Evolutionary conservation across 2,113 vertebrate genomes (phyloP).

Genomic region (Carassius gibelio): DNA sequence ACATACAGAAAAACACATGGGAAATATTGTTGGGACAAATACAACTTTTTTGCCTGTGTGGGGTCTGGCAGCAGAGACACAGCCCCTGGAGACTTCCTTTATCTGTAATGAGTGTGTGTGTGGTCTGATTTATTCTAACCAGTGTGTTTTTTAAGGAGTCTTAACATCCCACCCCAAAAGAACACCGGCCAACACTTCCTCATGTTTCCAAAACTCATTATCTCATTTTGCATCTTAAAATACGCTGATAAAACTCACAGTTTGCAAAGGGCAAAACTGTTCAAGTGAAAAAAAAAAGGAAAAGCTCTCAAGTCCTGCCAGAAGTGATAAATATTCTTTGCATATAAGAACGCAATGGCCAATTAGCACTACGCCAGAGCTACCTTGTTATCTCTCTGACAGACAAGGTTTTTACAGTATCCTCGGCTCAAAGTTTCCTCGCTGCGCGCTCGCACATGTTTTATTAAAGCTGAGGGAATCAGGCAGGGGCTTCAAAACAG

Average conservation of each 20-base stretch:
- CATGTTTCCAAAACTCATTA: constrained; percentile 27
- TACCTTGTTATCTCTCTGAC: constrained; percentile 54
- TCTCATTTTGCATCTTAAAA: constrained; percentile 23
- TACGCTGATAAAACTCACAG: not conserved
- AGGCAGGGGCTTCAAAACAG: constrained; percentile 47
- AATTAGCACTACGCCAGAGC: constrained; percentile 54
- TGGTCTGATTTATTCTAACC: constrained; percentile 37
- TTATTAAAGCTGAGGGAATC: constrained; percentile 60
- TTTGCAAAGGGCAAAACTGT: constrained; percentile 32
- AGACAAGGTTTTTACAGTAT: constrained; percentile 48
- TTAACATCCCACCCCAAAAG: constrained; percentile 32
- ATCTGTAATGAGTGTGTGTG: constrained; percentile 37
- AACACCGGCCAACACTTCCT: constrained; percentile 12
- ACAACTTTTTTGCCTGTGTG: not conserved
- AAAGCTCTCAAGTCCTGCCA: constrained; percentile 39
- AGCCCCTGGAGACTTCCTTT: not conserved
- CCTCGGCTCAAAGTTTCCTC: constrained; percentile 35
- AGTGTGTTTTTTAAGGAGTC: constrained; percentile 27
- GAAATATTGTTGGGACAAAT: not conserved
- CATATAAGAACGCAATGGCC: constrained; percentile 48
- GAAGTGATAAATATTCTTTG: constrained; percentile 53
- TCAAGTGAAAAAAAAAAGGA: constrained; percentile 28
- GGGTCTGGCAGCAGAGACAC: constrained; percentile 5
- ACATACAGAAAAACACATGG: not conserved
- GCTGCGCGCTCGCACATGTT: constrained; percentile 45